A percentile compares a stretch with the other conserved stretches of the same genome.
phyloP scores from a whole-genome alignment of 2,113 vertebrate species.

The Manacus vitellinus region DNA sequence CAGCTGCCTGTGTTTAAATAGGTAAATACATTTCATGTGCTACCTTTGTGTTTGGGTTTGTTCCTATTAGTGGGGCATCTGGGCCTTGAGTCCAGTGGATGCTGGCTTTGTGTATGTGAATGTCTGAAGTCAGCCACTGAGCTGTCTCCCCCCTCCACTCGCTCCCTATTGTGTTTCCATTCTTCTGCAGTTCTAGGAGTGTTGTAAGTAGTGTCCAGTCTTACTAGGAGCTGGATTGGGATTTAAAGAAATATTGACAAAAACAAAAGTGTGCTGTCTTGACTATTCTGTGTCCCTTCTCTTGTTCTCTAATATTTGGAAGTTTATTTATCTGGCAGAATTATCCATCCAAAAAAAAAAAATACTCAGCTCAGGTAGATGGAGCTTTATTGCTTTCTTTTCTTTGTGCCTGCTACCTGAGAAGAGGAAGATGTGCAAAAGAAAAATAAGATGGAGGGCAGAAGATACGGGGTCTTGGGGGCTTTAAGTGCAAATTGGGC shows the following conservation, averaged over 20 bases:
- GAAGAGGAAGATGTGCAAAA: constrained; percentile 11
- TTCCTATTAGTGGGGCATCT: constrained; percentile 69
- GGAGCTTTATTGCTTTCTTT: not conserved
- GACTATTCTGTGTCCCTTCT: constrained; percentile 71
- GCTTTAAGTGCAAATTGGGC: not conserved
- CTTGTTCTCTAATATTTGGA: constrained; percentile 54
- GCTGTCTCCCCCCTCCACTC: constrained; percentile 65
- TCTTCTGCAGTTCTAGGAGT: constrained; percentile 71
- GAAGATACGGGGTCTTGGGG: not conserved
- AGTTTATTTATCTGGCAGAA: constrained; percentile 51
- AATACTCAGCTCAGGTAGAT: constrained; percentile 21
- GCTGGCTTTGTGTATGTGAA: constrained; percentile 69
- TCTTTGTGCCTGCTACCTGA: constrained; percentile 50
- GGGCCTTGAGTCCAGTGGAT: constrained; percentile 66
- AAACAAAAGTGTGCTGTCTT: constrained; percentile 73
- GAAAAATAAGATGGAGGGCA: not conserved
- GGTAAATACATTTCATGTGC: constrained; percentile 73
- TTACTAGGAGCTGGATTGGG: constrained; percentile 73
- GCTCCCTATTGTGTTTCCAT: constrained; percentile 71
- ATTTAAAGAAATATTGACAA: constrained; percentile 68
- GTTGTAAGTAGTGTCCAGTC: constrained; percentile 73
- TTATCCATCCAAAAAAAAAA: not conserved
- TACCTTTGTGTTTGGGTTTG: constrained; percentile 71
- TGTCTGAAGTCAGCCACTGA: constrained; percentile 71
- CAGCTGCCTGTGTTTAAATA: constrained; percentile 76